Evolutionary conservation across 2,888 invertebrate genomes (phyloP).

Genomic region (Ferdinandea cuprea): DNA sequence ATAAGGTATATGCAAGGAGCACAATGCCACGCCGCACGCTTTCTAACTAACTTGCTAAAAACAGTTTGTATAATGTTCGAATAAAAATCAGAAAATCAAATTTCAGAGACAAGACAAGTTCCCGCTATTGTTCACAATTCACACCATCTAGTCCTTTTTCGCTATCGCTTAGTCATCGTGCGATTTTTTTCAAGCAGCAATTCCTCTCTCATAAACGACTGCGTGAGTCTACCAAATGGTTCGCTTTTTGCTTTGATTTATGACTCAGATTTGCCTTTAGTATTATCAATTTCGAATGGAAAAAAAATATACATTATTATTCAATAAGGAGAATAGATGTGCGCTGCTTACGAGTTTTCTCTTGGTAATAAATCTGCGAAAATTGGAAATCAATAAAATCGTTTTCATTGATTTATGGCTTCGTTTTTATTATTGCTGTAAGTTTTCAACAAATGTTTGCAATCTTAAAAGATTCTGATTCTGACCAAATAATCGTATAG

Average conservation of each 20-base stretch:
- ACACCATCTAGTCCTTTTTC: too few species aligned
- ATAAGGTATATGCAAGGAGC: too few species aligned
- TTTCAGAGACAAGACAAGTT: too few species aligned
- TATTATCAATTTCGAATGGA: not conserved
- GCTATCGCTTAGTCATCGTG: too few species aligned
- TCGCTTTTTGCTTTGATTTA: not conserved
- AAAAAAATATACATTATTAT: too few species aligned
- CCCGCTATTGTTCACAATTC: too few species aligned
- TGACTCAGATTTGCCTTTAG: not conserved
- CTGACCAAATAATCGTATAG: not conserved
- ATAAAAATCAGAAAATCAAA: not conserved
- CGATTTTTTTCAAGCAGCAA: not conserved
- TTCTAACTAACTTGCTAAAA: conserved; percentile 15
- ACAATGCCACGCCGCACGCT: too few species aligned
- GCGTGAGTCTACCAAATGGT: not conserved
- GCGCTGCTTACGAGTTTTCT: not conserved
- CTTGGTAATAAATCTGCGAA: not conserved
- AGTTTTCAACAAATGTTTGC: not conserved
- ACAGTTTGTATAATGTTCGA: not conserved
- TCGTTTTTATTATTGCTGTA: not conserved
- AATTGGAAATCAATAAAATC: not conserved
- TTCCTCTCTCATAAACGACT: not conserved
- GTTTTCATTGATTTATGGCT: not conserved
- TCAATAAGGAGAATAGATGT: not conserved
- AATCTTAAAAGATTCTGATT: too few species aligned